Percentiles rank a stretch among this genome's conserved stretches.
These are phyloP conservation scores for Chaetodon trifascialis DNA, from an alignment of 2,113 vertebrate species.

Conservation along the genomic window DNA sequence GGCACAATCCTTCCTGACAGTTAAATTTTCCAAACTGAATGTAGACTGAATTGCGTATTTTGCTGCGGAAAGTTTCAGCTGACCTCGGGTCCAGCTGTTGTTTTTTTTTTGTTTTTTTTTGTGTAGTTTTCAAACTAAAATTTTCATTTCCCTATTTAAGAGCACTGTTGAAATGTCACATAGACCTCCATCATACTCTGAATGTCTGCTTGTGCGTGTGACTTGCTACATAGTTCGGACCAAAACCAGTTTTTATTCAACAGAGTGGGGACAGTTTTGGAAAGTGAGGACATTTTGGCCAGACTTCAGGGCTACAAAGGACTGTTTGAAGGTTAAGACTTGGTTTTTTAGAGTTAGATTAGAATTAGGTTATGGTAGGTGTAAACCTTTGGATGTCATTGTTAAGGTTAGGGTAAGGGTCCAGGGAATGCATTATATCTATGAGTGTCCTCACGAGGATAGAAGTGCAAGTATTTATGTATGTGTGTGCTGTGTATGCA, in stretches of 20 bases:
- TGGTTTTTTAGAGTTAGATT: too few relatives aligned
- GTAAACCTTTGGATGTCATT: too few relatives aligned
- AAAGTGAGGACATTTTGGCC: too few relatives aligned
- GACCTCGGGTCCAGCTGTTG: neutral
- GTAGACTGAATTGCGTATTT: neutral
- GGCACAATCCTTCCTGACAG: slow-evolving; percentile 5
- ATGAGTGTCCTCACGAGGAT: too few relatives aligned
- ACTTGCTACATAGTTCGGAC: too few relatives aligned
- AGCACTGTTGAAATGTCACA: neutral
- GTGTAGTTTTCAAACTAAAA: neutral
- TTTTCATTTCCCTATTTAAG: neutral
- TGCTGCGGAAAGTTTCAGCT: neutral
- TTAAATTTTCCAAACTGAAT: slow-evolving; percentile 25
- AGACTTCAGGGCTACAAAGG: too few relatives aligned
- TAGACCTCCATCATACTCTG: neutral
- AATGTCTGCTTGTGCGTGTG: neutral
- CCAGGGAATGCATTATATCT: too few relatives aligned
- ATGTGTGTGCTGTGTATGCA: neutral
- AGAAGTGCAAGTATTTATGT: neutral
- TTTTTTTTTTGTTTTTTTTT: neutral
- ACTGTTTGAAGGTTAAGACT: too few relatives aligned
- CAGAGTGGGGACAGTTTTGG: too few relatives aligned
- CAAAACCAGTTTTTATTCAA: too few relatives aligned
- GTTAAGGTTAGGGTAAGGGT: too few relatives aligned
- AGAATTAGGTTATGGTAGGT: too few relatives aligned